Evolutionary conservation across 2,113 vertebrate genomes (phyloP).

Genomic region (Nycticebus coucang): DNA sequence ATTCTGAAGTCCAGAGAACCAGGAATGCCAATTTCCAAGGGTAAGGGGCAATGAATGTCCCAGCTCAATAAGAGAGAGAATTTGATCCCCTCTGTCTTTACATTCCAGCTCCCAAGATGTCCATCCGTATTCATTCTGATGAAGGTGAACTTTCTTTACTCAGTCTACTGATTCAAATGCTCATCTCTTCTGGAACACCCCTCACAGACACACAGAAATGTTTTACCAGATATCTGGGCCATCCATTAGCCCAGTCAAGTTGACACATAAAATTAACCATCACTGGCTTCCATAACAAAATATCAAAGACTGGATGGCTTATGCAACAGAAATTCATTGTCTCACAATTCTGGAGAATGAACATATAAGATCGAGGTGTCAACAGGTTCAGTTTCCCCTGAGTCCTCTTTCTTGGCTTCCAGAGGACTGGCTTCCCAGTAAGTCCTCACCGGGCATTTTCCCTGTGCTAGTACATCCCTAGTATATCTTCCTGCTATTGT

Average conservation of each 20-base stretch:
- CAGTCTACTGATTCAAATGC: background rate
- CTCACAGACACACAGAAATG: background rate
- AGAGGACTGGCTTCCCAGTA: background rate
- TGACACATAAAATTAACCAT: background rate
- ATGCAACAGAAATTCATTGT: background rate
- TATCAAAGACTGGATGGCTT: background rate
- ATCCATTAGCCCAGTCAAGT: background rate
- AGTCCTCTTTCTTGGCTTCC: background rate
- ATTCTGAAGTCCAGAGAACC: background rate
- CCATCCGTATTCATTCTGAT: background rate
- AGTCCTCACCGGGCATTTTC: background rate
- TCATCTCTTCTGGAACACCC: background rate
- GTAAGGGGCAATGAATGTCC: background rate
- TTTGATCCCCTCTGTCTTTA: background rate
- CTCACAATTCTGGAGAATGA: background rate
- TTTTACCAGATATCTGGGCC: background rate
- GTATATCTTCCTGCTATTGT: background rate
- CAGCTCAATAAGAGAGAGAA: background rate
- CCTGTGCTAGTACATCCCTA: background rate
- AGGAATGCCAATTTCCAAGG: background rate
- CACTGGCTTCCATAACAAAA: background rate
- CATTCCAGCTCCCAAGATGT: background rate
- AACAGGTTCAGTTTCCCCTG: background rate
- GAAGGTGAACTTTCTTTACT: background rate
- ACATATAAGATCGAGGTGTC: background rate